Conservation (phyloP, 2,797 vertebrate genomes). For the Eulemur mongoz region DNA sequence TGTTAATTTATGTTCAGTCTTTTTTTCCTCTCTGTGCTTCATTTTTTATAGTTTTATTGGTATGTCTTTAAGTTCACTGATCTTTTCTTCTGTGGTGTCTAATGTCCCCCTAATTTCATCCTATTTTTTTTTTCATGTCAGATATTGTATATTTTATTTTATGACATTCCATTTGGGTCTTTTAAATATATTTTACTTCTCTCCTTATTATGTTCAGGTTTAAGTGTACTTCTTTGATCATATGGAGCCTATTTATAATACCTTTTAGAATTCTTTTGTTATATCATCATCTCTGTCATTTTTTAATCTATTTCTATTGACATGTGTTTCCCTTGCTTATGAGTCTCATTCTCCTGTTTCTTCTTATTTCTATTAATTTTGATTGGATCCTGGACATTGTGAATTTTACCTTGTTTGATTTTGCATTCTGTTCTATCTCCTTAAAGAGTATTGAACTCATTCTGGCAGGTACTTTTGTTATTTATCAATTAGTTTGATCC, state of each 20-base stretch:
- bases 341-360: not conserved
- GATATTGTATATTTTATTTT: not conserved
- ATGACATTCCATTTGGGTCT: not conserved
- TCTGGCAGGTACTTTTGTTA: not conserved
- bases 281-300: not conserved
- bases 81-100: not conserved
- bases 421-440: not conserved
- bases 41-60: not conserved
- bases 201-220: not conserved
- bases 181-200: not conserved
- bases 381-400: not conserved
- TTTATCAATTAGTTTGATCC: not conserved
- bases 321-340: not conserved
- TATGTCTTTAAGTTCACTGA: not conserved
- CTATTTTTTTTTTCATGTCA: not conserved
- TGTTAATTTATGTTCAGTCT: not conserved
- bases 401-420: not conserved
- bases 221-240: not conserved
- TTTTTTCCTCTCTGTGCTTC: not conserved
- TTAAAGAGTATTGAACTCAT: not conserved
- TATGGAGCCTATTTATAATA: not conserved
- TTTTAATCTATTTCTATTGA: not conserved
- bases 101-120: not conserved
- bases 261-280: not conserved
- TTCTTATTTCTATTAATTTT: not conserved